These are phyloP conservation scores for Sarcophaga peregrina DNA, from an alignment of 1,140 invertebrate genomes.

Conservation along the genomic window DNA sequence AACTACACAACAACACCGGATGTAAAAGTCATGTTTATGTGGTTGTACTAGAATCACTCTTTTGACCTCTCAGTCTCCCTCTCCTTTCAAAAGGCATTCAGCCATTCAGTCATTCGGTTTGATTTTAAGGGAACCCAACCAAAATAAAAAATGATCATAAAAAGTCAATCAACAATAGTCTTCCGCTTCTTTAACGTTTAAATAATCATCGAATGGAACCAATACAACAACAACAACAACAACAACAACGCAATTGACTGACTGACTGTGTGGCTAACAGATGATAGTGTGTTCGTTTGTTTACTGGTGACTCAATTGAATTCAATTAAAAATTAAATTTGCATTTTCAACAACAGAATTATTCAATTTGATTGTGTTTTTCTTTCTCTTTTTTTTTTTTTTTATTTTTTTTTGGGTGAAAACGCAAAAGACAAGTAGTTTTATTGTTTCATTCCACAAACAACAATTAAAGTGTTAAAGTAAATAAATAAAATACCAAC, in stretches of 20 bases:
- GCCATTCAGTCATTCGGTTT: background rate
- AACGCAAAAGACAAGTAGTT: conserved; percentile 13
- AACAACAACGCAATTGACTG: background rate
- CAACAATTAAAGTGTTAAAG: conserved; percentile 19
- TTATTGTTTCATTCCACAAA: background rate
- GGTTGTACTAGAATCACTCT: background rate
- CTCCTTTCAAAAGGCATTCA: background rate
- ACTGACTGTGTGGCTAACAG: background rate
- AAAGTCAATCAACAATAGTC: conserved; percentile 46
- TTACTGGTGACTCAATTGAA: conserved; percentile 41
- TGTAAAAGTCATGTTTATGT: conserved; percentile 35
- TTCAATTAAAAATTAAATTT: conserved; percentile 43
- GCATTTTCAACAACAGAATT: conserved; percentile 42
- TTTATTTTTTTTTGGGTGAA: conserved; percentile 14
- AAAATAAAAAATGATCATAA: conserved; percentile 36
- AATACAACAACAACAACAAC: conserved; percentile 58
- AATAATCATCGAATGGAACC: conserved; percentile 66
- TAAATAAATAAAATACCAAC: conserved; percentile 40
- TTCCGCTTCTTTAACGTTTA: conserved; percentile 47
- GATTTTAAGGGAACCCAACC: too few species aligned
- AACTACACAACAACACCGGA: conserved; percentile 4
- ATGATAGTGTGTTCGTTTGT: background rate
- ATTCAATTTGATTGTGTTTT: background rate
- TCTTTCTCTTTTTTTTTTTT: background rate
- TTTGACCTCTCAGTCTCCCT: background rate